Conservation (phyloP, 1,140 invertebrate species). For the Zaprionus vittiger region DNA sequence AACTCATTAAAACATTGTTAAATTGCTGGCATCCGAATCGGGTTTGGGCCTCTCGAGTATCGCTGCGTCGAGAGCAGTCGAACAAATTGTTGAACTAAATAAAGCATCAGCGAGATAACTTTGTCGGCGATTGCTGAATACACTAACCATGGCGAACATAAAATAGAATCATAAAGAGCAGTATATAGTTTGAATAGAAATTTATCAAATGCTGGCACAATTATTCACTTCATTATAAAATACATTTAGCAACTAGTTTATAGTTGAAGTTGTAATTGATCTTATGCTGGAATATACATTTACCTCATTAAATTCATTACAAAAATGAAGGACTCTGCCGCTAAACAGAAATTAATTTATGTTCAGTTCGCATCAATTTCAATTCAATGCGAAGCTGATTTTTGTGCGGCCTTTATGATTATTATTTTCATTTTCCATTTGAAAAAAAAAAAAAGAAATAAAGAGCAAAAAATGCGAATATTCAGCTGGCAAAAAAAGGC, state of each 20-base stretch:
- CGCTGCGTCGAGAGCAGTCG: no score
- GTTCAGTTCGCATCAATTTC: constrained; percentile 19
- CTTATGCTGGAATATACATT: no score
- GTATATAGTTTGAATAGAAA: no score
- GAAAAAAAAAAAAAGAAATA: no score
- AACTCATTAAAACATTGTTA: constrained; percentile 48
- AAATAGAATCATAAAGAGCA: no score
- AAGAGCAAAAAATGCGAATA: not conserved
- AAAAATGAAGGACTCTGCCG: no score
- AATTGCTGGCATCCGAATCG: constrained; percentile 31
- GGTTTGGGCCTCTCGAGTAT: constrained; percentile 8
- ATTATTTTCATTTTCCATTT: not conserved
- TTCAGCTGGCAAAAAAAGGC: constrained; percentile 14
- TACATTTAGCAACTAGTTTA: no score
- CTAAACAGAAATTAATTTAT: no score
- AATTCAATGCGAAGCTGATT: constrained; percentile 20
- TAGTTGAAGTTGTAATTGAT: no score
- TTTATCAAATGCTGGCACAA: no score
- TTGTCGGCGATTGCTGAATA: not conserved
- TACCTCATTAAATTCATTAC: no score
- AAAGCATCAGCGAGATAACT: not conserved
- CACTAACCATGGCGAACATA: not conserved
- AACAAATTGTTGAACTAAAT: not conserved
- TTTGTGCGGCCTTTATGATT: not conserved
- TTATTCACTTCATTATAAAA: no score